Evolutionary conservation across 2,113 vertebrate genomes (phyloP), one percentile per base, ranked within the genome.

Genomic region (Asarcornis scutulata): DNA sequence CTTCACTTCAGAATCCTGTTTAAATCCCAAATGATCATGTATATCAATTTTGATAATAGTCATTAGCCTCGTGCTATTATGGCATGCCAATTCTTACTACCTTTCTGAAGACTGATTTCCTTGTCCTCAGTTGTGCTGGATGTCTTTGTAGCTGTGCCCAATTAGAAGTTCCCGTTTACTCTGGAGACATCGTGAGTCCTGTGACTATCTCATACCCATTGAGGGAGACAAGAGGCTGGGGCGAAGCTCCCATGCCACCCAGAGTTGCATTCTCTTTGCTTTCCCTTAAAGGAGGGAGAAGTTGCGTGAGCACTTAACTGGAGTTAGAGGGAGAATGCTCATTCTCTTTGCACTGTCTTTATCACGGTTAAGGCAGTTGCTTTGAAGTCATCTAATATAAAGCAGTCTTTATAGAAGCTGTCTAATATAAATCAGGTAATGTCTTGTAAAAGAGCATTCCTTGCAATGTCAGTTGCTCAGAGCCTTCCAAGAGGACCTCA

Each of bases 261-360:
- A 66, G 53, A 4, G 2, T 20, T 56, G 2, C 11, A 29, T 32
- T 0, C 0, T 31, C 23, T 81, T 69, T 32, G 22, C 8, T 25
- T 56, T 22, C 8, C 29, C 56, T 0, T 20, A 56, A 48, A 0
- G 2, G 17, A 86, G 26, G 7, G 32, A 78, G 17, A 55, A 4
- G 46, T 48, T 48, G 46, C 20, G 46, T 48, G 20, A 48, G 46
- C 9, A 48, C 46, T 48, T 48, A 22, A 22, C 46, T 6, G 20
- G 46, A 48, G 10, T 48, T 48, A 48, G 12, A 86, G 26, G 7
- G 32, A 78, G 15, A 55, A 3, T 2, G 1, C 21, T 68, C 93
- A 11, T 22, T 83, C 18, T 81, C 22, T 46, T 55, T 66, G 13
- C 15, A 9, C 40, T 83, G 44, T 6, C 8, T 79, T 84, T 32